Conservation (phyloP, 2,797 vertebrate genomes). For the Ataeniobius toweri region DNA sequence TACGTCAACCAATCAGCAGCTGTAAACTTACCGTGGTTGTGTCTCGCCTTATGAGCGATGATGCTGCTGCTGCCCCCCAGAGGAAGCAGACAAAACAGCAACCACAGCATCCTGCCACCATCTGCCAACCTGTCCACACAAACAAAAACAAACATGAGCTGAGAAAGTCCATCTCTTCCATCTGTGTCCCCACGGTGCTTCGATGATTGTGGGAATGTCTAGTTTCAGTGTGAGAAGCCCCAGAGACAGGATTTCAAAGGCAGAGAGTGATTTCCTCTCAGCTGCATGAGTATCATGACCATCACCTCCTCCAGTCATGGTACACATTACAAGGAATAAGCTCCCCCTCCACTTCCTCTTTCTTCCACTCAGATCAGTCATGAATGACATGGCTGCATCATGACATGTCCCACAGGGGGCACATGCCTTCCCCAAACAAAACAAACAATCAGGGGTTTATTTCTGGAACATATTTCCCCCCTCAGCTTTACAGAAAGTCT, state of each 20-base stretch:
- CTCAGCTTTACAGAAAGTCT: neutral
- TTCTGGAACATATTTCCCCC: neutral
- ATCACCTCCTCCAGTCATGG: constrained; percentile 19
- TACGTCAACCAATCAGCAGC: neutral
- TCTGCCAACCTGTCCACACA: constrained; percentile 37
- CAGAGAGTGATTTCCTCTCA: constrained; percentile 13
- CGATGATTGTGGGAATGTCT: constrained; percentile 5
- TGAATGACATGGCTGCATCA: neutral
- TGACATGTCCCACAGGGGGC: neutral
- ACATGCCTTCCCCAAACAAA: neutral
- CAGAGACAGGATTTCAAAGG: constrained; percentile 1
- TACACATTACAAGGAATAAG: constrained; percentile 32
- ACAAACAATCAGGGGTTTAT: neutral
- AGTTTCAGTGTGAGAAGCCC: neutral
- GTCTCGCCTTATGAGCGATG: neutral
- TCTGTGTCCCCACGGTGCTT: neutral
- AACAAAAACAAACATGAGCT: constrained; percentile 20
- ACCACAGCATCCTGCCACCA: constrained; percentile 56
- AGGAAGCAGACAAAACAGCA: constrained; percentile 55
- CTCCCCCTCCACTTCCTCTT: neutral
- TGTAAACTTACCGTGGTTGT: constrained; percentile 47
- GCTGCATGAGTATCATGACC: neutral
- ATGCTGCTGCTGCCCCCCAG: constrained; percentile 5
- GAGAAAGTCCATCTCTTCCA: neutral
- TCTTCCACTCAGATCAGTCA: constrained; percentile 2